Conservation (phyloP, 2,888 invertebrate species). For the Aleiodes alternator region DNA sequence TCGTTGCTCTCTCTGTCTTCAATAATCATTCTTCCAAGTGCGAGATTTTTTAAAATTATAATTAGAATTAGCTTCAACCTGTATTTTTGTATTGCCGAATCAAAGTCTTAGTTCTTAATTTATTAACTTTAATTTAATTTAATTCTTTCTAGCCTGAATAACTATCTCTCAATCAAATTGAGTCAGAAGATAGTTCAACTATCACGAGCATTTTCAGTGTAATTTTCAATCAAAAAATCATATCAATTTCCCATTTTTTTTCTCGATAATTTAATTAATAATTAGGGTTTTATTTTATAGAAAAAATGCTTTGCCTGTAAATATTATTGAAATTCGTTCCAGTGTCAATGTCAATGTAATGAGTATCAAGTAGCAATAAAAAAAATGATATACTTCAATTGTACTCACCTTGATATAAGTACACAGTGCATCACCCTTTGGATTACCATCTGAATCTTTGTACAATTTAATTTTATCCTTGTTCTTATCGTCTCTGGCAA, state of each 20-base stretch:
- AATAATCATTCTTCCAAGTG: neutral
- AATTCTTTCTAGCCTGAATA: neutral
- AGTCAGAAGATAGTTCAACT: neutral
- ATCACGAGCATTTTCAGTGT: too few relatives aligned
- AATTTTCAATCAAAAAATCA: too few relatives aligned
- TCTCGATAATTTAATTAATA: neutral
- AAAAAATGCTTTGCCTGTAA: conserved; percentile 41
- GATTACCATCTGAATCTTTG: conserved; percentile 85
- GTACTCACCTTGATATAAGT: conserved; percentile 91
- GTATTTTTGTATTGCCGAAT: conserved; percentile 26
- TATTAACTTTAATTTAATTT: conserved; percentile 3
- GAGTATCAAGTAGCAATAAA: neutral
- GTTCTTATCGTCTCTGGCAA: conserved; percentile 90
- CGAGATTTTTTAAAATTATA: neutral
- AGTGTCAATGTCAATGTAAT: conserved; percentile 24
- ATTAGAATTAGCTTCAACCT: conserved; percentile 18
- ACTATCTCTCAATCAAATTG: neutral
- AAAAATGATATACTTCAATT: conserved; percentile 9
- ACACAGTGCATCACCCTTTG: conserved; percentile 97
- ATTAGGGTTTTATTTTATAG: conserved; percentile 1
- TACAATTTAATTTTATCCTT: conserved; percentile 96
- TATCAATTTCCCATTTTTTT: too few relatives aligned
- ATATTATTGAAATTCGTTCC: conserved; percentile 33
- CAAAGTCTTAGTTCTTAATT: conserved; percentile 16
- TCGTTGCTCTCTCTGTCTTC: conserved; percentile 33